Base-by-base conservation (phyloP, 1,140 invertebrate species). In the Pseudomyrmex concolor region DNA sequence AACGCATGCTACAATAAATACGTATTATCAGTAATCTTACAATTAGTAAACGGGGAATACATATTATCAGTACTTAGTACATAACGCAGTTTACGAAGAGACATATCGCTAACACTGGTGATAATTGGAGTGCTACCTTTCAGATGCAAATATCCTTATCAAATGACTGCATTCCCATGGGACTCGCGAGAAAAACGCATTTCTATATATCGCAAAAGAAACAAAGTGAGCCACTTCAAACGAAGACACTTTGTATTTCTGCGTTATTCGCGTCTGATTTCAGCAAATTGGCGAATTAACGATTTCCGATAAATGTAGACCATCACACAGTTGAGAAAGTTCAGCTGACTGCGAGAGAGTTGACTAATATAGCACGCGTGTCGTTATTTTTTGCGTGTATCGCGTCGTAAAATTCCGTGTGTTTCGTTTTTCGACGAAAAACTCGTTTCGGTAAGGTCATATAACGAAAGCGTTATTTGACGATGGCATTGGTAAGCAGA, bases 91-190 rank as follows among this genome's bases (percentile, higher is more conserved):
- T n/a, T 51, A 19, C 12, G 13, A 51, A 64, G 60, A 66, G 17
- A n/a, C 9, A 48, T 62, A 19, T 25, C 15, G 10, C 10, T 50
- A 34, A 50, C 22, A 15, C 25, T 5, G 34, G 5, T 34, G 73
- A 54, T 66, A 43, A 55, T 77, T 66, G 8, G 12, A 19, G 1
- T 67, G 12, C 9, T 66, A 66, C 48, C 25, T 67, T 67, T 77
- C 59, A 48, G n/a, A 54, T 76, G 60, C 60, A 77, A 77, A 77
- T 67, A 66, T n/a, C 2, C 62, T 77, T 77, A 77, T 77, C 73
- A 54, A 67, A 12, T 43, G n/a, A 67, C 9, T 50, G 22, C 43
- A 34, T 45, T 43, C 17, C 43, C 10, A n/a, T 3, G 3, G 13
- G 9, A 51, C 9, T 12, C 13, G 50, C 50, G 5, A 17, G 15